Evolutionary conservation across 1,140 invertebrate species (phyloP).

Genomic region (Agrypnia vestita): DNA sequence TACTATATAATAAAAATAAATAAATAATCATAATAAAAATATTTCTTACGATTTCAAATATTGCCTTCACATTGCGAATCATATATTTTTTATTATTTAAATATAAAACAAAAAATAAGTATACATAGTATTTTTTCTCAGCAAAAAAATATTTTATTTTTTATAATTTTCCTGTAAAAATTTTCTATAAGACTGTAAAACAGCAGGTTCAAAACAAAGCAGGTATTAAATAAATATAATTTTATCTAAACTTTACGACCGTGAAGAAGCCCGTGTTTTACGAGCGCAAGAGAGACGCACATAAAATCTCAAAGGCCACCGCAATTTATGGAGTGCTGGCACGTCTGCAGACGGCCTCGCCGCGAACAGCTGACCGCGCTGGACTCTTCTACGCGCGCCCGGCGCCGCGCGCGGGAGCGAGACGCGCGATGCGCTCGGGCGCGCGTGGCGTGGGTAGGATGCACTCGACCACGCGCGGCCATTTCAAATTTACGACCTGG

Average conservation of each 20-base stretch:
- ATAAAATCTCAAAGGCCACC: slow-evolving; percentile 52
- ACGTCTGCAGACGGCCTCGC: slow-evolving; percentile 22
- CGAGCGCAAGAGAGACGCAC: slow-evolving; percentile 48
- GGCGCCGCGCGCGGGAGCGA: slow-evolving; percentile 71
- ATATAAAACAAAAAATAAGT: too few species aligned
- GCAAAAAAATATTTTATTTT: too few species aligned
- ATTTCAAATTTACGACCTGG: slow-evolving; percentile 75
- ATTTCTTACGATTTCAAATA: too few species aligned
- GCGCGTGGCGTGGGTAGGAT: slow-evolving; percentile 67
- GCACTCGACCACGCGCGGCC: slow-evolving; percentile 73
- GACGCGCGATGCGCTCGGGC: slow-evolving; percentile 71
- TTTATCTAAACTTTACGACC: slow-evolving; percentile 32
- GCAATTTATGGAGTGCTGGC: slow-evolving; percentile 54
- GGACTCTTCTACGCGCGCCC: slow-evolving; percentile 62
- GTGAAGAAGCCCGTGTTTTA: slow-evolving; percentile 15
- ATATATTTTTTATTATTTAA: too few species aligned
- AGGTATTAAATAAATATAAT: too few species aligned
- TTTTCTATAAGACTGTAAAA: too few species aligned
- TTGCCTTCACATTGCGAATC: too few species aligned
- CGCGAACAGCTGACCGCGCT: slow-evolving; percentile 49
- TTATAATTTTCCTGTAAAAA: too few species aligned
- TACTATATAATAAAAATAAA: too few species aligned
- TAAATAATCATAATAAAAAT: too few species aligned
- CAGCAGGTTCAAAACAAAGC: too few species aligned
- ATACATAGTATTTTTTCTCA: too few species aligned